phyloP scores from a whole-genome alignment of 2,888 invertebrate species.

The Rugalucina vietnamica region DNA sequence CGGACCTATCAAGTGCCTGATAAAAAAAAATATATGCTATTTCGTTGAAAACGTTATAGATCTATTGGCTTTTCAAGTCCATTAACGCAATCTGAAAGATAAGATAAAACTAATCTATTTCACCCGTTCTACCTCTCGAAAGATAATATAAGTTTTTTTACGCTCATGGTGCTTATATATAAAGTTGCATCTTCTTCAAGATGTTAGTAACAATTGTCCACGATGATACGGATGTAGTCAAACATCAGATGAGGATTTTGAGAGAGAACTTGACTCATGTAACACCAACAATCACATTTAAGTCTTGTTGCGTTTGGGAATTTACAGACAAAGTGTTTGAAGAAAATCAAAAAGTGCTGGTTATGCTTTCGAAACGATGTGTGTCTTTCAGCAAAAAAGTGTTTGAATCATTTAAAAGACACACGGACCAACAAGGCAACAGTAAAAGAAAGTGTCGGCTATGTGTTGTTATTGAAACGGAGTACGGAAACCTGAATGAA shows the following conservation, averaged over 20 bases:
- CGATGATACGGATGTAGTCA: background rate
- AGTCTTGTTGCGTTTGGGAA: background rate
- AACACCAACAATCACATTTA: background rate
- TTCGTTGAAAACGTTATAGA: too few species aligned
- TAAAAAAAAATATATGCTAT: too few species aligned
- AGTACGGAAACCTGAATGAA: background rate
- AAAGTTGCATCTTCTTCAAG: too few species aligned
- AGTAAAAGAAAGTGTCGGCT: too few species aligned
- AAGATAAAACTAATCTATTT: too few species aligned
- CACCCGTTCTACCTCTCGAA: too few species aligned
- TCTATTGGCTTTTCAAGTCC: too few species aligned
- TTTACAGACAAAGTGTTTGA: background rate
- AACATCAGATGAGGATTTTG: background rate
- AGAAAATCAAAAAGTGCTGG: background rate
- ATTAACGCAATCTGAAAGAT: too few species aligned
- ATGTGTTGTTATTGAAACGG: background rate
- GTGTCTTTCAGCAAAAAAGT: background rate
- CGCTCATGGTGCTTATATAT: too few species aligned
- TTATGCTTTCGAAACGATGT: background rate
- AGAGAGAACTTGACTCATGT: background rate
- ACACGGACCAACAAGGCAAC: background rate
- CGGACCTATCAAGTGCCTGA: too few species aligned
- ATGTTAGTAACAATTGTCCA: background rate
- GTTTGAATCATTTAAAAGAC: background rate
- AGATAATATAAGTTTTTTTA: too few species aligned